Base-by-base conservation (phyloP, 2,888 invertebrate genomes). In the Caenorhabditis doughertyi region DNA sequence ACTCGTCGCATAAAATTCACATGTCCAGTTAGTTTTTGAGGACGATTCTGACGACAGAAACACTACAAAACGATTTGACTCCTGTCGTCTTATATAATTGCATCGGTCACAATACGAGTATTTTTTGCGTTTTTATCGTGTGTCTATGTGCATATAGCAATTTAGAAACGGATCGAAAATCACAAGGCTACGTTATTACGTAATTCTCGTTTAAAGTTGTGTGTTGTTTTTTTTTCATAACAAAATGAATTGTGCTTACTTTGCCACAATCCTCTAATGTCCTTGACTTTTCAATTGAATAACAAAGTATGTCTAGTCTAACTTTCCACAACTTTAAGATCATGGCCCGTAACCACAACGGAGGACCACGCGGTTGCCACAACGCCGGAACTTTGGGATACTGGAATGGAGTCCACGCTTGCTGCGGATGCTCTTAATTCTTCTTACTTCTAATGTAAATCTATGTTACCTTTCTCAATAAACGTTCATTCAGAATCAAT, bases 281-380 rank as follows among this genome's bases (percentile, higher is more conserved):
- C 44, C 47, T 56, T 70, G 42, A n/a, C 39, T 25, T 27, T 60
- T 60, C 18, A n/a, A 42, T 32, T 58, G 18, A n/a, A n/a, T 32
- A 44, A 42, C 49, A 49, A 49, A 60, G 44, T 25, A 21, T 70
- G 70, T 42, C 29, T 70, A 29, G 47, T 25, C 29, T 29, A 62
- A 73, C 53, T 47, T 35, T 53, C 27, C 16, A 8, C 1, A 0
- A 8, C 8, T 81, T 77, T 5, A 55, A 86, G 76, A 72, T 85
- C 23, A 87, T 85, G 85, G 65, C 88, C 56, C 79, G 88, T 65
- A 85, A 85, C 72, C 88, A 88, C 87, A 88, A 88, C 74, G 88
- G 88, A 81, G 88, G 90, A 81, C 90, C 90, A 70, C 67, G 55
- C 44, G 90, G 90, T 73, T 90, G 90, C 87, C 73, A 84, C 44